Evolutionary conservation across 2,797 vertebrate species (phyloP).

Genomic region (Rachycentron canadum): DNA sequence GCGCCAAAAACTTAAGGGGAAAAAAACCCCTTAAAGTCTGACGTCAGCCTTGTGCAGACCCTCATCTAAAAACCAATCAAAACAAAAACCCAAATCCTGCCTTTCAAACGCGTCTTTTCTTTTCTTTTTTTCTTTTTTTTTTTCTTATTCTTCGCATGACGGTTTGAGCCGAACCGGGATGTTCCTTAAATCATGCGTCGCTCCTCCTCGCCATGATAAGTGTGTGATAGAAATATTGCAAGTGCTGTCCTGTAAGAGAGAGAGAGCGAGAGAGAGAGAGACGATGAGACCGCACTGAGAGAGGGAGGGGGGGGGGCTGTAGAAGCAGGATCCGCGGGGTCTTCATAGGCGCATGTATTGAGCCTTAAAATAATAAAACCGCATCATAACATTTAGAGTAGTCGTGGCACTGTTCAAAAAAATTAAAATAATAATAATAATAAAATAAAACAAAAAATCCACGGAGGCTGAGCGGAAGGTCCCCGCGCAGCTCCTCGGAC

Average conservation of each 20-base stretch:
- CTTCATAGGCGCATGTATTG: slow-evolving; percentile 58
- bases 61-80: slow-evolving; percentile 55
- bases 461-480: slow-evolving; percentile 63
- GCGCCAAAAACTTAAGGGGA: slow-evolving; percentile 20
- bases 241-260: slow-evolving; percentile 50
- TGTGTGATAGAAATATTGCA: slow-evolving; percentile 69
- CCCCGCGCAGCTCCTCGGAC: slow-evolving; percentile 30
- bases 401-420: slow-evolving; percentile 32
- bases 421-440: too few species aligned
- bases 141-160: slow-evolving; percentile 25
- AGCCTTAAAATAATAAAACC: slow-evolving; percentile 46
- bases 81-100: slow-evolving; percentile 5
- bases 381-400: slow-evolving; percentile 48
- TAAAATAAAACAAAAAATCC: neutral
- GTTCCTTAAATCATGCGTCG: slow-evolving; percentile 59
- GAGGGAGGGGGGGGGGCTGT: slow-evolving; percentile 40
- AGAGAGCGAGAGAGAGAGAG: slow-evolving; percentile 33
- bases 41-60: slow-evolving; percentile 78
- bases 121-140: slow-evolving; percentile 5
- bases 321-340: slow-evolving; percentile 63
- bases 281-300: slow-evolving; percentile 53
- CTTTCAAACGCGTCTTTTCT: slow-evolving; percentile 22
- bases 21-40: slow-evolving; percentile 45
- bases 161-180: slow-evolving; percentile 24
- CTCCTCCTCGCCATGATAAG: slow-evolving; percentile 75